Evolutionary conservation across 2,797 vertebrate genomes (phyloP).

Genomic region (Karalla daura): DNA sequence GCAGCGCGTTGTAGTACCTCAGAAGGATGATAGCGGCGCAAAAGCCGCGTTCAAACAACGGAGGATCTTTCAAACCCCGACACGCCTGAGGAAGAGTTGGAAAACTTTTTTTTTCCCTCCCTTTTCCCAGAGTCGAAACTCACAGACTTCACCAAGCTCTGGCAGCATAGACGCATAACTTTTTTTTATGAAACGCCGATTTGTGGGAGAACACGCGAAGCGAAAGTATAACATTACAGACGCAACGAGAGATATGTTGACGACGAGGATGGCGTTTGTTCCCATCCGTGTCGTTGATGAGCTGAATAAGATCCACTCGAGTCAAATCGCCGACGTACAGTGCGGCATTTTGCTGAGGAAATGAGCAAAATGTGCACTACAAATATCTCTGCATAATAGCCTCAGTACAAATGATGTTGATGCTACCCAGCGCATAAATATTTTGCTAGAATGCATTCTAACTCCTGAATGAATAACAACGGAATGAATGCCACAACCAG

Average conservation of each 20-base stretch:
- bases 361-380: constrained; percentile 37
- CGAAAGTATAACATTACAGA: constrained; percentile 15
- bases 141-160: constrained; percentile 24
- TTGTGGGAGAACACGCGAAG: constrained; percentile 3
- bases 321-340: constrained; percentile 14
- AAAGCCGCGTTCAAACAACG: constrained; percentile 56
- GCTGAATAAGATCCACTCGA: constrained; percentile 18
- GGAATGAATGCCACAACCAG: constrained; percentile 52
- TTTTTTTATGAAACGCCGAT: constrained; percentile 51
- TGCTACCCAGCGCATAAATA: constrained; percentile 61
- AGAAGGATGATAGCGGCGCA: constrained; percentile 36
- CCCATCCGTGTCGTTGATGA: not conserved
- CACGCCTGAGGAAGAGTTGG: constrained; percentile 41
- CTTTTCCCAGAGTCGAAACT: constrained; percentile 9
- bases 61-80: constrained; percentile 46
- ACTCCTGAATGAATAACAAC: constrained; percentile 59
- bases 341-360: constrained; percentile 1
- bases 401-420: constrained; percentile 55
- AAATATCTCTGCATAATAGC: constrained; percentile 53
- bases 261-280: constrained; percentile 9
- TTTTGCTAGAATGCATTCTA: constrained; percentile 55
- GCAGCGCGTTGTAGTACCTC: constrained; percentile 23
- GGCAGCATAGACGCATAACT: constrained; percentile 26
- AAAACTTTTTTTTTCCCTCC: constrained; percentile 46
- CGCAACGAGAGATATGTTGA: constrained; percentile 2